Evolutionary conservation across 1,140 invertebrate species (phyloP), one percentile per base, ranked within the genome.

Genomic region (Meloidogyne chitwoodi): DNA sequence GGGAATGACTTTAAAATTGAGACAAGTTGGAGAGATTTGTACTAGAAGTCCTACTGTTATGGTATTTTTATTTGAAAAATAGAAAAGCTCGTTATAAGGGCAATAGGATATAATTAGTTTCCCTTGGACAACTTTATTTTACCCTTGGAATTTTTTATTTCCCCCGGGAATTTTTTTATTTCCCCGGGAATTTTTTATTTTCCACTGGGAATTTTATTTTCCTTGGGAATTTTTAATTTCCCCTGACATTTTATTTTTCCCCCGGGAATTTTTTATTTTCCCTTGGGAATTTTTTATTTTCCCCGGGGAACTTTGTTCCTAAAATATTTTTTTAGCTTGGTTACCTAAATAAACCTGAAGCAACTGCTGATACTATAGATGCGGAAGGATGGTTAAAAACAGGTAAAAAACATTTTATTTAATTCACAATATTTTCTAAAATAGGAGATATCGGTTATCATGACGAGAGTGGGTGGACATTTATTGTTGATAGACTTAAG

Each of bases 401-500:
- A 84, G 93, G 93, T 5, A 44, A 29, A 16, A 44, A n/a, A n/a
- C 26, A 70, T 71, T 12, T 0, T 2, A 76, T 22, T 8, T 2
- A 14, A n/a, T 70, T 31, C 19, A 44, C 27, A 22, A 27, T 27
- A 56, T 27, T 31, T 62, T 38, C 67, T 77, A 26, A 1, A 41
- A 41, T 38, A 79, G 80, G 80, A 12, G 93, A 95, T 83, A 90
- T 94, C 26, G 93, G 91, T 8, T 92, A 91, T 80, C 92, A 91
- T 73, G 92, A 94, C 79, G 83, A 90, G 14, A 89, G 93, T 1
- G 90, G 92, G 0, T 66, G 73, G 56, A 77, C 87, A 34, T 93
- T 90, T 71, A 91, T 95, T 70, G 92, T 93, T 0, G 93, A 95
- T 80, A 89, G 94, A 72, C 82, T 94, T 64, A 95, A 95, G 83